Conservation (phyloP, 2,113 vertebrate genomes). For the Sarotherodon lohbergeri region DNA sequence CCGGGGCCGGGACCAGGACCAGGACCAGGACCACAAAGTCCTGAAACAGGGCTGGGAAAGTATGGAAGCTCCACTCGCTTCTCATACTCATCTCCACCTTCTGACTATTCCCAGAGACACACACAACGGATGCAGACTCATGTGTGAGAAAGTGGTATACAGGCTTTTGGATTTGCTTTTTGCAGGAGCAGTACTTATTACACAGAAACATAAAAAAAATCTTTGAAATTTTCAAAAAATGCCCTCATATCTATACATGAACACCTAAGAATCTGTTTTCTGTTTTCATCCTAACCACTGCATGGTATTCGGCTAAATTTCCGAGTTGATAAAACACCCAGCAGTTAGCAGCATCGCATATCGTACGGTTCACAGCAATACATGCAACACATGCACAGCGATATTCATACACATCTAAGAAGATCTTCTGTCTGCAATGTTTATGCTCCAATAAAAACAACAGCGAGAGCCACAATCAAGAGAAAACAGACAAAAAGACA, state of each 20-base stretch:
- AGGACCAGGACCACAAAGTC: slow-evolving; percentile 59
- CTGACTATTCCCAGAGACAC: slow-evolving; percentile 89
- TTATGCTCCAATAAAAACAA: not conserved
- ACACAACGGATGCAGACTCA: slow-evolving; percentile 98
- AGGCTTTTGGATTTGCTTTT: slow-evolving; percentile 1
- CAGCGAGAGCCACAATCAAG: slow-evolving; percentile 61
- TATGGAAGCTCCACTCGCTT: slow-evolving; percentile 81
- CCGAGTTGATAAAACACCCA: not conserved
- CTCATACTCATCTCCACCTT: slow-evolving; percentile 90
- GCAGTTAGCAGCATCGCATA: slow-evolving; percentile 1
- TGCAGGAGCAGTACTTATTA: not conserved
- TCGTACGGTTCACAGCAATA: slow-evolving; percentile 38
- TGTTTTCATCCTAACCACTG: not conserved
- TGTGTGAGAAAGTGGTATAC: slow-evolving; percentile 72
- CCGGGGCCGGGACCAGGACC: slow-evolving; percentile 33
- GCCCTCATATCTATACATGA: not conserved
- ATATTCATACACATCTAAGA: not conserved
- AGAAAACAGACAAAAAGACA: slow-evolving; percentile 34
- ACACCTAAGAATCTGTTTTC: not conserved
- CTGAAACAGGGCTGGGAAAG: slow-evolving; percentile 76
- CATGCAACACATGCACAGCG: not conserved
- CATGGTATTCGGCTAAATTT: slow-evolving; percentile 7
- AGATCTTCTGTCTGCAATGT: not conserved
- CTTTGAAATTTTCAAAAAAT: not conserved
- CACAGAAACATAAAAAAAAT: not conserved